Base-by-base conservation (phyloP, 2,113 vertebrate species). In the Pionites leucogaster region DNA sequence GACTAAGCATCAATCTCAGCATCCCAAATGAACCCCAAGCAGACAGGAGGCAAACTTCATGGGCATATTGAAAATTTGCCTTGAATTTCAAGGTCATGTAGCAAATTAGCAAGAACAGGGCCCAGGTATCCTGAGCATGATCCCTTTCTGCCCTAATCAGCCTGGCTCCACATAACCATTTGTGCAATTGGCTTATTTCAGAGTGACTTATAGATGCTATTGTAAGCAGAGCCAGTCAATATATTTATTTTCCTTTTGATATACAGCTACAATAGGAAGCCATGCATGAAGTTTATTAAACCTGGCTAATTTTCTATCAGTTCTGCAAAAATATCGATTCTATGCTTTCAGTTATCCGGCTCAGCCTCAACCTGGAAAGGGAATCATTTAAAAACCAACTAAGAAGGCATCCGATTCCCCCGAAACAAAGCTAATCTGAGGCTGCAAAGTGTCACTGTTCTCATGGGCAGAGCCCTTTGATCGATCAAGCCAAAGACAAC, bases 281-380 rank as follows among this genome's bases (percentile, higher is more conserved):
- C 95, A 91, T 80, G 96, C 95, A 88, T 95, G 92, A 91, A 89
- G 86, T 96, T 96, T 95, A 96, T 97, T 96, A 97, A 96, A 95
- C 89, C 89, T 82, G 89, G 81, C 91, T 97, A 96, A 96, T 97
- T 96, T 96, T 95, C 96, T 95, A 96, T 91, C 96, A 74, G 84
- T 96, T 95, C 95, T 97, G 89, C 91, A 23, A 94, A 94, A 91
- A 77, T 86, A 97, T 97, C 1, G 92, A 96, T 96, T 87, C 91
- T 16, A 7, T 77, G 69, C 82, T 27, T 95, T 87, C 91, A 39
- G 78, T 82, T 77, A 19, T 85, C 81, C 91, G 86, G 84, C 95
- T 92, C 82, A 44, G 78, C 42, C 76, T 93, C 94, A 82, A n/a
- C 53, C 60, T 79, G 53, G 47, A 52, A 82, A 85, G 47, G 57